Conservation (phyloP, 1,140 invertebrate genomes). For the Pogonomyrmex barbatus region DNA sequence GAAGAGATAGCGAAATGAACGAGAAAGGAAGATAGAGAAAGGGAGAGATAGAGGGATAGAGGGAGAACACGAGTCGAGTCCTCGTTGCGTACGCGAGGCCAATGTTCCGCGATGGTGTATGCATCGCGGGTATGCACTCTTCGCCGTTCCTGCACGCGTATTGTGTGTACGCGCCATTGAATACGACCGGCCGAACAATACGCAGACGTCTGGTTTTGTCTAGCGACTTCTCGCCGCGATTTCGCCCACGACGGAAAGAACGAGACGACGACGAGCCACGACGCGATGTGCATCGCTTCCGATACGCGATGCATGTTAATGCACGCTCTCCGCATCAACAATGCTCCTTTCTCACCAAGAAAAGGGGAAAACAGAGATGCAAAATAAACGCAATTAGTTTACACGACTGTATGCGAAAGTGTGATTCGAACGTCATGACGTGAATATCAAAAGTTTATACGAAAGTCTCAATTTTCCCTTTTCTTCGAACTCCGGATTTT, state of each 20-base stretch:
- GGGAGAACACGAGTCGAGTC: background rate
- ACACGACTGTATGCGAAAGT: constrained; percentile 18
- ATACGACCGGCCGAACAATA: constrained; percentile 73
- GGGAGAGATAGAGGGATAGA: background rate
- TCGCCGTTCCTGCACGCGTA: constrained; percentile 59
- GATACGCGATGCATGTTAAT: constrained; percentile 38
- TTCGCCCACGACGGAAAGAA: constrained; percentile 63
- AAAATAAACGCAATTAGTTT: background rate
- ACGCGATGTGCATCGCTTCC: constrained; percentile 47
- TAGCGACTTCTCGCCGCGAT: constrained; percentile 75
- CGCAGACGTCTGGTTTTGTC: constrained; percentile 74
- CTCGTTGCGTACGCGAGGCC: constrained; percentile 48
- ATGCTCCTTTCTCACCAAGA: background rate
- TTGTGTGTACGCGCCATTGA: constrained; percentile 77
- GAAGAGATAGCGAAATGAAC: constrained; percentile 48
- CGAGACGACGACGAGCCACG: constrained; percentile 67
- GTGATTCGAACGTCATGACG: background rate
- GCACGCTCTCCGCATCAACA: background rate
- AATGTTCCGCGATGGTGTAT: constrained; percentile 6
- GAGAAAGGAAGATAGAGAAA: background rate
- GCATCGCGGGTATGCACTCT: constrained; percentile 29
- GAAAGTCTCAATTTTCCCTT: background rate
- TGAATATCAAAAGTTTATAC: background rate
- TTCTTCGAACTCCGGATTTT: background rate
- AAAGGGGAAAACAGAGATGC: background rate